Evolutionary conservation across 2,797 vertebrate species (phyloP).

Genomic region (Delichon dasypus): DNA sequence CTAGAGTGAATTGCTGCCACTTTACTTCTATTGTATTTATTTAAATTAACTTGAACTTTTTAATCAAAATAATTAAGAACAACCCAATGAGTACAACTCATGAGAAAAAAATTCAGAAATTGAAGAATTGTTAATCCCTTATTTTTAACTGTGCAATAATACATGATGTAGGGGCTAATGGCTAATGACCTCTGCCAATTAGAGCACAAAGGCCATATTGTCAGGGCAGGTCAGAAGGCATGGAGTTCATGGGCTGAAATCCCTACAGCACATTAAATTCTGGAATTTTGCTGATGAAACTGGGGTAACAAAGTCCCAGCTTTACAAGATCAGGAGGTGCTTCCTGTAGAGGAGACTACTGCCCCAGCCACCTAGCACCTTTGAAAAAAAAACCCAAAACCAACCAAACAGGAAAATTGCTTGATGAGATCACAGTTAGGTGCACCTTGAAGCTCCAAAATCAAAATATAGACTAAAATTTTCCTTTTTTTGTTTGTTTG

Average conservation of each 20-base stretch:
- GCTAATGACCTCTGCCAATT: neutral
- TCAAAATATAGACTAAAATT: neutral
- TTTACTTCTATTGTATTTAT: neutral
- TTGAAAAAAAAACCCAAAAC: neutral
- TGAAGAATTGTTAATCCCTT: neutral
- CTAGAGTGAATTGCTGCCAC: neutral
- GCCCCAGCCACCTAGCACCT: neutral
- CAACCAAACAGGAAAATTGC: neutral
- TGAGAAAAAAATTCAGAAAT: neutral
- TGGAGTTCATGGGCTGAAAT: neutral
- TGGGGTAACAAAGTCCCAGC: neutral
- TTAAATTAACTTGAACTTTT: constrained; percentile 20
- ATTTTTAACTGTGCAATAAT: neutral
- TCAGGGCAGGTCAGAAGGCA: neutral
- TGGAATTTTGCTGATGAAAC: constrained; percentile 3
- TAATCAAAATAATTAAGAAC: neutral
- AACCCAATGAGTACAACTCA: neutral
- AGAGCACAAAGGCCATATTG: neutral
- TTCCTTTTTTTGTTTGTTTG: neutral
- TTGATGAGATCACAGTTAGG: neutral
- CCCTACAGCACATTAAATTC: neutral
- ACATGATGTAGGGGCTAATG: neutral
- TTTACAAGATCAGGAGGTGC: neutral
- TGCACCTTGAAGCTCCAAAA: neutral
- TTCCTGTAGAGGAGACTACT: neutral